These are phyloP conservation scores for Oplegnathus fasciatus DNA, from an alignment of 2,113 vertebrate species.

Conservation along the genomic window DNA sequence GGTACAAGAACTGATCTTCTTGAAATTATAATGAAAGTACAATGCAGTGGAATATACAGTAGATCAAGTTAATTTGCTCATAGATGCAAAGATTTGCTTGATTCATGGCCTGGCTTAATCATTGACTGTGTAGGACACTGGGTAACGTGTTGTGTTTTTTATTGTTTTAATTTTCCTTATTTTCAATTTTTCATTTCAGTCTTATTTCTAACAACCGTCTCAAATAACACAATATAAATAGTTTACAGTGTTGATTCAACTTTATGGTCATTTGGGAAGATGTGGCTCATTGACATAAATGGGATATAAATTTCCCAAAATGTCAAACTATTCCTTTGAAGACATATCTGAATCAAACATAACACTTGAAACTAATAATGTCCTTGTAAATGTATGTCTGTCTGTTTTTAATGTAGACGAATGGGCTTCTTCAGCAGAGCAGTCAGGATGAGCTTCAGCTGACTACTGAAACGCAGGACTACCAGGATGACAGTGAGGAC, in stretches of 20 bases:
- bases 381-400: not conserved
- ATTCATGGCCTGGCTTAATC: not conserved
- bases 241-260: not conserved
- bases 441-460: slow-evolving; percentile 90
- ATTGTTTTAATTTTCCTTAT: not conserved
- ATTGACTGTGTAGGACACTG: not conserved
- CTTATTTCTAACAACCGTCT: not conserved
- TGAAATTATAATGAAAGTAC: not conserved
- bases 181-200: not conserved
- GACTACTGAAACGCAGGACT: slow-evolving; percentile 85
- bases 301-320: not conserved
- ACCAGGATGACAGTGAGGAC: slow-evolving; percentile 92
- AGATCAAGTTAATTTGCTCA: not conserved
- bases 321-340: not conserved
- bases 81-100: not conserved
- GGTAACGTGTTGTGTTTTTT: not conserved
- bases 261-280: too few species aligned
- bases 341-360: not conserved
- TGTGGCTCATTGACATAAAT: too few species aligned
- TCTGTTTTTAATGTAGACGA: slow-evolving; percentile 82
- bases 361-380: not conserved
- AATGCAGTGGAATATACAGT: not conserved
- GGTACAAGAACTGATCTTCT: too few species aligned
- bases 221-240: not conserved
- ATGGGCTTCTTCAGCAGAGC: slow-evolving; percentile 91